Percentiles rank a stretch among this genome's conserved stretches.
These are phyloP conservation scores for Melikaiella ostensackeni DNA, from an alignment of 2,888 invertebrate genomes.

Conservation along the genomic window DNA sequence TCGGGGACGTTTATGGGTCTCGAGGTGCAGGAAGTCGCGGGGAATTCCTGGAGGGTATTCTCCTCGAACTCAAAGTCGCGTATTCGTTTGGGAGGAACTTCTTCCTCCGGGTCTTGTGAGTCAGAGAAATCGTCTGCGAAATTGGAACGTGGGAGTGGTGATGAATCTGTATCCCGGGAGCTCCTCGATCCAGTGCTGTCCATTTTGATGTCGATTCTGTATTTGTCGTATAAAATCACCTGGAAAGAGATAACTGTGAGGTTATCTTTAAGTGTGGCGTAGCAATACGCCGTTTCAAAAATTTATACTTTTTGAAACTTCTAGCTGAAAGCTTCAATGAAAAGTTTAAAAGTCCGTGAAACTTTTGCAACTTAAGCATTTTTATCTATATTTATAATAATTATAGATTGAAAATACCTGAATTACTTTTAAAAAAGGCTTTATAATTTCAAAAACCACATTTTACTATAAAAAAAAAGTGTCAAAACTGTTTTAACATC, in stretches of 20 bases:
- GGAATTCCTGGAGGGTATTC: slow-evolving; percentile 53
- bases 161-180: slow-evolving; percentile 26
- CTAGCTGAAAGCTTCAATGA: no score
- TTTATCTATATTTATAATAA: no score
- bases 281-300: no score
- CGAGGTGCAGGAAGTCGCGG: neutral
- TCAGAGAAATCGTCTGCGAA: slow-evolving; percentile 44
- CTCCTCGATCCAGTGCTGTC: slow-evolving; percentile 45
- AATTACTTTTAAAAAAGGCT: no score
- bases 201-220: slow-evolving; percentile 65
- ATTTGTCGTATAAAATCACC: slow-evolving; percentile 67
- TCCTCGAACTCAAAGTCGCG: slow-evolving; percentile 50
- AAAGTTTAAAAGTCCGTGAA: no score
- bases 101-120: slow-evolving; percentile 35
- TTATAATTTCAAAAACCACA: no score
- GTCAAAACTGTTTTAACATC: no score
- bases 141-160: slow-evolving; percentile 24
- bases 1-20: neutral
- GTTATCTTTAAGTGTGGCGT: neutral
- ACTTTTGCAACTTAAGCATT: no score
- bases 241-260: slow-evolving; percentile 46
- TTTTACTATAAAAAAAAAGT: no score
- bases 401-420: no score
- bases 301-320: no score
- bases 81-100: slow-evolving; percentile 17